Percentiles rank a stretch among this genome's conserved stretches.
Conservation (phyloP, 2,888 invertebrate species). For the Tillus elongatus region DNA sequence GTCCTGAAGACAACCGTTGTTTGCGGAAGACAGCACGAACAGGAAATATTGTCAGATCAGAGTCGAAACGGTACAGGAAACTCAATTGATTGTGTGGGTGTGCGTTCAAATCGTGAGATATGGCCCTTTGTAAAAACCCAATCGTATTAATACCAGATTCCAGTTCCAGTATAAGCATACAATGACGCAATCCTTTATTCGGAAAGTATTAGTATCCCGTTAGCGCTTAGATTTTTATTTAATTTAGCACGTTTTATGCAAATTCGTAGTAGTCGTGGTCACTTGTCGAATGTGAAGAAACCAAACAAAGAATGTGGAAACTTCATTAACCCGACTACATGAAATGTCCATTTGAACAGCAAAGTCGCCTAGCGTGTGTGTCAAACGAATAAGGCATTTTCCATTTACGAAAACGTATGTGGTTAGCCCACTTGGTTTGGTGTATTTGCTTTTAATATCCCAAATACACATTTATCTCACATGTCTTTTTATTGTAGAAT, state of each 20-base stretch:
- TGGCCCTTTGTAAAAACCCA: constrained; percentile 12
- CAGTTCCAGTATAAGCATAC: constrained; percentile 35
- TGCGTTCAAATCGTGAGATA: constrained; percentile 21
- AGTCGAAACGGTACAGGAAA: constrained; percentile 17
- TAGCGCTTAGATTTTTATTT: constrained; percentile 29
- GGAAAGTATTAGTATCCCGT: constrained; percentile 30
- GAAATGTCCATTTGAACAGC: constrained; percentile 22
- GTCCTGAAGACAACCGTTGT: too few species aligned
- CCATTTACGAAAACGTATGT: too few species aligned
- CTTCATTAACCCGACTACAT: constrained; percentile 24
- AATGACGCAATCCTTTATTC: constrained; percentile 36
- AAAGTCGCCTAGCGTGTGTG: too few species aligned
- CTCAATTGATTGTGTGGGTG: constrained; percentile 20
- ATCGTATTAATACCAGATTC: constrained; percentile 27
- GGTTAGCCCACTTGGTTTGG: too few species aligned
- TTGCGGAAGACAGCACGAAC: too few species aligned
- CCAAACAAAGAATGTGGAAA: constrained; percentile 22
- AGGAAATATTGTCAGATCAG: too few species aligned
- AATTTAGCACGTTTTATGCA: constrained; percentile 28
- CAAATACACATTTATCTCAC: too few species aligned
- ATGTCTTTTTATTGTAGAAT: too few species aligned
- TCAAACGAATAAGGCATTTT: too few species aligned
- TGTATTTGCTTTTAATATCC: too few species aligned
- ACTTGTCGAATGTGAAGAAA: constrained; percentile 24
- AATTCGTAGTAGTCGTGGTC: constrained; percentile 27